phyloP scores from a whole-genome alignment of 2,797 vertebrate species.

The Enteromius argenteus region DNA sequence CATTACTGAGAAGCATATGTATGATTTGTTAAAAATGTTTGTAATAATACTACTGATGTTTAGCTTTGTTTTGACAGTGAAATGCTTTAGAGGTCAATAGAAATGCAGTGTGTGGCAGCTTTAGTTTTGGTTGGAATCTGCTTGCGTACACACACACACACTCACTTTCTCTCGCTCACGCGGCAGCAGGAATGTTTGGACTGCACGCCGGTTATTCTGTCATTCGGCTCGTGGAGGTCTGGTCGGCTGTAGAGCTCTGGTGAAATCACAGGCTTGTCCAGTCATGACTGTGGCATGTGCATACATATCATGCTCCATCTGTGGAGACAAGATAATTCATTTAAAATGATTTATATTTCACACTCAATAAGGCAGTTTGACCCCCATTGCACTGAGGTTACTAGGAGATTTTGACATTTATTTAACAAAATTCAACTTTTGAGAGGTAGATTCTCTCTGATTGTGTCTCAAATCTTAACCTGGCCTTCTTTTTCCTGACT shows the following conservation, averaged over 20 bases:
- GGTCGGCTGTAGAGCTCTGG: constrained; percentile 6
- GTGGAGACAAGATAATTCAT: background rate
- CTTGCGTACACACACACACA: background rate
- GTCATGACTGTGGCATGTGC: constrained; percentile 29
- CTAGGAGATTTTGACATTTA: background rate
- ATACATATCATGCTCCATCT: constrained; percentile 9
- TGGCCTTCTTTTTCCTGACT: constrained; percentile 6
- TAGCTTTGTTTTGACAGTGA: constrained; percentile 17
- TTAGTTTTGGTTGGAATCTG: constrained; percentile 5
- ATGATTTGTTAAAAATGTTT: constrained; percentile 23
- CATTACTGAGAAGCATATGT: background rate
- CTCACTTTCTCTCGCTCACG: background rate
- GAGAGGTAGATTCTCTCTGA: background rate
- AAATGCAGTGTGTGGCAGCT: background rate
- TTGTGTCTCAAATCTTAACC: background rate
- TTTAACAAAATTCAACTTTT: background rate
- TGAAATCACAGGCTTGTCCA: constrained; percentile 11
- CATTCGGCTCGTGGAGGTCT: constrained; percentile 7
- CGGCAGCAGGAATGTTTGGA: constrained; percentile 24
- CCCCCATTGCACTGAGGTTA: background rate
- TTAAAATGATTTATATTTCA: background rate
- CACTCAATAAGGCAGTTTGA: background rate
- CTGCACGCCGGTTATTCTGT: constrained; percentile 4
- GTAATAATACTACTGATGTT: background rate
- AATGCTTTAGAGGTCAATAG: constrained; percentile 4